Evolutionary conservation across 2,888 invertebrate genomes (phyloP).

Genomic region (Gari tellinella): DNA sequence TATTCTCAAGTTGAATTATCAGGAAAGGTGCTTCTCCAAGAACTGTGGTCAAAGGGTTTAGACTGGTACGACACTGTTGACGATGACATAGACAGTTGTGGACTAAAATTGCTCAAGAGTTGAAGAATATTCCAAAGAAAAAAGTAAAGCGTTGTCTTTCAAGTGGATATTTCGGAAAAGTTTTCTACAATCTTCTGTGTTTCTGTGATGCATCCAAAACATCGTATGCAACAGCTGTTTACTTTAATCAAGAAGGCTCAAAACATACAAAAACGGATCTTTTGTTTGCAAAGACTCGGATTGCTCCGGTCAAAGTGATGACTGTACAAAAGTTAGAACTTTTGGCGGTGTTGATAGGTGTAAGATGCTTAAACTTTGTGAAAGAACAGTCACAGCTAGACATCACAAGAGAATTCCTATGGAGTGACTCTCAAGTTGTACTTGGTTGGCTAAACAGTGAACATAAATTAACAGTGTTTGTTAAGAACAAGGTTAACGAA

Average conservation of each 20-base stretch:
- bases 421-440: slow-evolving; percentile 24
- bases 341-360: slow-evolving; percentile 23
- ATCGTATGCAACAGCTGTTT: slow-evolving; percentile 23
- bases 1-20: slow-evolving; percentile 4
- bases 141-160: slow-evolving; percentile 2
- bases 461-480: slow-evolving; percentile 18
- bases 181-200: slow-evolving; percentile 2
- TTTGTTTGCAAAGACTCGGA: slow-evolving; percentile 38
- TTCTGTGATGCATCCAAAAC: slow-evolving; percentile 28
- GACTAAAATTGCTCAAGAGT: background rate
- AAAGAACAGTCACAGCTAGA: slow-evolving; percentile 4
- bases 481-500: slow-evolving; percentile 14
- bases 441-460: slow-evolving; percentile 12
- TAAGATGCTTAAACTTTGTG: slow-evolving; percentile 15
- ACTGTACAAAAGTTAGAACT: slow-evolving; percentile 45
- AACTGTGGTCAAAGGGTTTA: slow-evolving; percentile 11
- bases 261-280: slow-evolving; percentile 8
- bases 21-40: slow-evolving; percentile 24
- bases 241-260: slow-evolving; percentile 20
- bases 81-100: background rate
- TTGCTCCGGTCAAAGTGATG: slow-evolving; percentile 29
- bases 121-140: background rate
- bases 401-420: background rate
- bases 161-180: background rate
- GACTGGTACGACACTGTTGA: slow-evolving; percentile 11